Conservation (phyloP, 1,140 invertebrate species). For the Fopius arisanus region DNA sequence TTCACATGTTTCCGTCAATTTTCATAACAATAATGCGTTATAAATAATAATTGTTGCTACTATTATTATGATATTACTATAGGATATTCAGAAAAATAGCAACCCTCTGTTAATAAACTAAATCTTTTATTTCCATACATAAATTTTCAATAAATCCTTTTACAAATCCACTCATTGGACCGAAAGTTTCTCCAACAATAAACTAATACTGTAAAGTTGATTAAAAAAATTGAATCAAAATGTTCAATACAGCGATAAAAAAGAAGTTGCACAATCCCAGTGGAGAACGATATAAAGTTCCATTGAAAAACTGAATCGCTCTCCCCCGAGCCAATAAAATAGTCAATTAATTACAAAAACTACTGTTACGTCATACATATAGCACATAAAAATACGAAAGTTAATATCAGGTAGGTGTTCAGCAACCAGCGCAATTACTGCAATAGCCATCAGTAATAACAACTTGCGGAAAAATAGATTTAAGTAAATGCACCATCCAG, state of each 20-base stretch:
- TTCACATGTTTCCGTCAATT: no score
- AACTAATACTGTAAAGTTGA: neutral
- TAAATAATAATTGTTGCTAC: no score
- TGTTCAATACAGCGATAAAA: neutral
- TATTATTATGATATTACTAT: no score
- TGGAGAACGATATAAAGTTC: no score
- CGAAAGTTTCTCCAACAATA: neutral
- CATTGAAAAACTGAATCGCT: no score
- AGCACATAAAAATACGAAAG: conserved; percentile 7
- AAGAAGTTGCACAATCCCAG: no score
- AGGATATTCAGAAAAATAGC: no score
- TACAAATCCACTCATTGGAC: neutral
- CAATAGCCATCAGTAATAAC: neutral
- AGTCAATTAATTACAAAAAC: neutral
- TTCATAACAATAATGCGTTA: no score
- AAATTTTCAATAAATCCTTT: neutral
- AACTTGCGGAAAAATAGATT: neutral
- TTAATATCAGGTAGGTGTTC: neutral
- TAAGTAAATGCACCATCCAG: neutral
- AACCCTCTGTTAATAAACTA: neutral
- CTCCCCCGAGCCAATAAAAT: neutral
- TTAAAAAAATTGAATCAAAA: neutral
- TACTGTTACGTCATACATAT: conserved; percentile 2
- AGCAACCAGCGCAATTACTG: neutral
- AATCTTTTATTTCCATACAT: neutral